Evolutionary conservation across 2,113 vertebrate species (phyloP).

Genomic region (Percopsis transmontana): DNA sequence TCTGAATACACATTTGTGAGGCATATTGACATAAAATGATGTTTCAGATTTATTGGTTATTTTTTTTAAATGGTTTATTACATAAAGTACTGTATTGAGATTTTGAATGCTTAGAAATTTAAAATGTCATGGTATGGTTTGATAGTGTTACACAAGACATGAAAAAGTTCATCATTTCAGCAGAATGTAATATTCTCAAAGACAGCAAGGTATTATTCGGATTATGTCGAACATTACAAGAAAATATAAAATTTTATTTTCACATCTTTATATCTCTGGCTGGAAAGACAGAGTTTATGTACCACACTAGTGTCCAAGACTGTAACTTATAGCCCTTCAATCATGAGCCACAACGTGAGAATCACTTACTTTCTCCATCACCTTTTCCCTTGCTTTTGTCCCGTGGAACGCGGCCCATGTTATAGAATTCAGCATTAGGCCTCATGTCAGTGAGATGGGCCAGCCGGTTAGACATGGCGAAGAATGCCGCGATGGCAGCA

Average conservation of each 20-base stretch:
- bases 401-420: conserved; percentile 75
- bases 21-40: background rate
- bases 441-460: conserved; percentile 80
- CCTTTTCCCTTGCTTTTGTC: conserved; percentile 52
- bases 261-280: too few relatives aligned
- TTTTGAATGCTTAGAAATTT: too few relatives aligned
- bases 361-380: conserved; percentile 12
- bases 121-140: background rate
- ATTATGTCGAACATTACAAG: too few relatives aligned
- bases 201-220: too few relatives aligned
- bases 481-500: conserved; percentile 82
- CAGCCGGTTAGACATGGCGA: conserved; percentile 83
- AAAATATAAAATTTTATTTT: too few relatives aligned
- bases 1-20: background rate
- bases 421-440: conserved; percentile 84
- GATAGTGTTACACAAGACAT: conserved; percentile 1
- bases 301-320: background rate
- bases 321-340: too few relatives aligned
- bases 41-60: too few relatives aligned
- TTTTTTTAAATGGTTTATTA: too few relatives aligned
- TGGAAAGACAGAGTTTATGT: background rate
- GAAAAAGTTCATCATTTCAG: too few relatives aligned
- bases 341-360: too few relatives aligned
- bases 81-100: too few relatives aligned
- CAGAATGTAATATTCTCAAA: too few relatives aligned